Evolutionary conservation across 2,888 invertebrate species (phyloP).

Genomic region (Conistra vaccinii): DNA sequence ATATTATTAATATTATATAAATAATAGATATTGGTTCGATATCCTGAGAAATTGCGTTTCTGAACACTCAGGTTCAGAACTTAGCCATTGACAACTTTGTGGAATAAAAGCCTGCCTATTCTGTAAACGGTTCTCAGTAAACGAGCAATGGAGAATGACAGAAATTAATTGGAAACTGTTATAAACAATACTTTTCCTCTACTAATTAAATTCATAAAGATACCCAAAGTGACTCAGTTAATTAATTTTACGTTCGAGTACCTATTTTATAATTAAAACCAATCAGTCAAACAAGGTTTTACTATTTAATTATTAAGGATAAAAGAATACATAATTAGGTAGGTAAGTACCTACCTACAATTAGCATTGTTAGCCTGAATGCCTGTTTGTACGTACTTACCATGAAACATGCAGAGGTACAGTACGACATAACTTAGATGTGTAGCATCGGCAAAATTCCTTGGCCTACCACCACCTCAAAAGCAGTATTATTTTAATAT

Average conservation of each 20-base stretch:
- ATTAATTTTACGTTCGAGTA: constrained; percentile 19
- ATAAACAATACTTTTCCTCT: constrained; percentile 19
- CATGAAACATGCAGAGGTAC: not conserved
- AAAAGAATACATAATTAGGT: not conserved
- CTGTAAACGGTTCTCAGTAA: too few species aligned
- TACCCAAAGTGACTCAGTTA: not conserved
- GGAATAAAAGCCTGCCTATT: not conserved
- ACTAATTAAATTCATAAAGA: constrained; percentile 11
- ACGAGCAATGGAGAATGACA: constrained; percentile 5
- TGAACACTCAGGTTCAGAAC: not conserved
- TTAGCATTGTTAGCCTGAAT: not conserved
- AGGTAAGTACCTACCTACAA: not conserved
- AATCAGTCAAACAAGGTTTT: constrained; percentile 28
- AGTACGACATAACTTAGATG: too few species aligned
- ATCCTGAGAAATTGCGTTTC: not conserved
- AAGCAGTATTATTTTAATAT: too few species aligned
- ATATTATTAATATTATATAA: too few species aligned
- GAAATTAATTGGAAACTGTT: constrained; percentile 12
- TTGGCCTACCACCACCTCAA: too few species aligned
- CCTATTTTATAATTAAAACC: constrained; percentile 1
- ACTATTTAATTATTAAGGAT: constrained; percentile 10
- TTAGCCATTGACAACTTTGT: not conserved
- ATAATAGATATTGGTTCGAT: too few species aligned
- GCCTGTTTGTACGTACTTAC: not conserved
- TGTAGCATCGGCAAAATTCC: too few species aligned